Base-by-base conservation (phyloP, 1,140 invertebrate species). In the Diorhabda sublineata region DNA sequence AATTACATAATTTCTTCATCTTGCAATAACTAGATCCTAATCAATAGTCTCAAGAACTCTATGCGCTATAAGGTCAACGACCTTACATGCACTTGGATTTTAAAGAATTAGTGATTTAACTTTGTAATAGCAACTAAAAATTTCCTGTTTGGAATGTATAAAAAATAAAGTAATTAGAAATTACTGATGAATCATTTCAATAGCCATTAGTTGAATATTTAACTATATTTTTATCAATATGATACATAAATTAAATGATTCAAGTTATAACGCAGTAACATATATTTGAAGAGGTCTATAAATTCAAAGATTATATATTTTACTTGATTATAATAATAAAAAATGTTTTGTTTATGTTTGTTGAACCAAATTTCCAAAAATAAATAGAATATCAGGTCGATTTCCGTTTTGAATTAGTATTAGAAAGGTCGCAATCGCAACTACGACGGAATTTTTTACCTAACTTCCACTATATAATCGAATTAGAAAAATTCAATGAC, bases 401-500 rank as follows among this genome's bases (percentile, higher is more conserved):
- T 52, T 52, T 52, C 47, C 47, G 47, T 4, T 52, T 52, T 52
- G n/a, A 8, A 52, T n/a, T 52, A 52, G 3, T 8, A 52, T 4
- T 8, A 26, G 26, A 26, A 26, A 26, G 26, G 26, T 26, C 26
- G 26, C 1, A 26, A 26, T 26, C 26, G n/a, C 6, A 52, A 52
- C 47, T 52, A 52, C 47, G 47, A 8, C 47, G 2, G 47, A 52
- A 26, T 52, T 8, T 52, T 52, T 52, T 52, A 52, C 45, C 45
- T 52, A 52, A 52, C 45, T 6, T 5, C 45, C 8, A 52, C 6
- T n/a, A 8, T 52, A 6, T 52, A 52, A 52, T 52, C 47, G 47
- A 52, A 52, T 52, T 52, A 62, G 9, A 45, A 63, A 63, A 63
- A 63, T 63, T 63, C 61, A 63, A 44, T 65, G 64, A 65, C 64